Evolutionary conservation across 2,797 vertebrate species (phyloP), one percentile per base, ranked within the genome.

Genomic region (Sciaenops ocellatus): DNA sequence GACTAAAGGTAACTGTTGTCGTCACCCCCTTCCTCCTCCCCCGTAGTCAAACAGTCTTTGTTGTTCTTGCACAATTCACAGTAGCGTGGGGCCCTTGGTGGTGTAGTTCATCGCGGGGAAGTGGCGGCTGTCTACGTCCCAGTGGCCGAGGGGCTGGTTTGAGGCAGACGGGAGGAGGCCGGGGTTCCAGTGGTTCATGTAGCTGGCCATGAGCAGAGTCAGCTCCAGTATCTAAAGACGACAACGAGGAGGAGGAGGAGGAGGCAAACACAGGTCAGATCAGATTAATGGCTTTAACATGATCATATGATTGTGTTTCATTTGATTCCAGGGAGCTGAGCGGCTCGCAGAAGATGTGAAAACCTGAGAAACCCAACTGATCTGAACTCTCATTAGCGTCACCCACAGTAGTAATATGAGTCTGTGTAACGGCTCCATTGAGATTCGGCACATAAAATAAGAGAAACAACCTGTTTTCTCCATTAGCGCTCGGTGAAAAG

Each of bases 121-220:
- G 92, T 96, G 95, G 28, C 55, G 85, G 90, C 94, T 93, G 73
- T 97, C 96, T 0, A 93, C 90, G 78, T 97, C 96, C 95, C 95
- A 95, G 81, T 88, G 90, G 15, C 71, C 77, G 47, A 47, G 90
- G 48, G 93, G 85, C 74, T 95, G 93, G 10, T 83, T 91, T 0
- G 84, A 48, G 46, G 91, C 73, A 1, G 93, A 44, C 3, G 91
- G 89, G 38, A 89, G 86, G 51, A 89, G 86, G 50, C 92, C 86
- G 70, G 92, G 87, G 0, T 87, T 96, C 90, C 90, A 95, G 86
- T 95, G 95, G 96, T 98, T 99, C 87, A 99, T 97, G 85, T 99
- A 99, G 94, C 96, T 98, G 90, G 96, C 97, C 94, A 97, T 96
- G 89, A 98, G 95, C 78, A 98, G 94, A 15, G 97, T 98, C 85